These are phyloP conservation scores for Odontesthes bonariensis DNA, from an alignment of 2,113 vertebrate species.

Conservation along the genomic window DNA sequence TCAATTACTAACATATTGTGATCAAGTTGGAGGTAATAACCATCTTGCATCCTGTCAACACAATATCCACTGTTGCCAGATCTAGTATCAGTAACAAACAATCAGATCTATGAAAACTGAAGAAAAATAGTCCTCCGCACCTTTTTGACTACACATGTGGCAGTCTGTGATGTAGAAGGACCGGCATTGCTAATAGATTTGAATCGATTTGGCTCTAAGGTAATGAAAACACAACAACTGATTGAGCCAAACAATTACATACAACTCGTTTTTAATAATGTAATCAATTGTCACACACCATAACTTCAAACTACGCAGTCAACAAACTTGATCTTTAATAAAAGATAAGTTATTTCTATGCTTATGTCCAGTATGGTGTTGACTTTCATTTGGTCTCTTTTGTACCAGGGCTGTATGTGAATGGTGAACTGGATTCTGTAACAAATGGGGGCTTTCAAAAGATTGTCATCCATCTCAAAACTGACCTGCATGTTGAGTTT, in stretches of 20 bases:
- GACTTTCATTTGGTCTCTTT: conserved; percentile 1
- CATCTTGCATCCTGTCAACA: background rate
- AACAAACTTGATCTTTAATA: background rate
- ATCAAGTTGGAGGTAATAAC: background rate
- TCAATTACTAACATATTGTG: too few species aligned
- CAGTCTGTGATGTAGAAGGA: too few species aligned
- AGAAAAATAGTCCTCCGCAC: too few species aligned
- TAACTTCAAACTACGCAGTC: background rate
- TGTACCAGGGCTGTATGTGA: conserved; percentile 67
- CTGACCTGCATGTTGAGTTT: conserved; percentile 43
- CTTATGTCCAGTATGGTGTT: background rate
- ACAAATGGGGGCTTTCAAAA: conserved; percentile 56
- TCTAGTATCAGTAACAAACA: too few species aligned
- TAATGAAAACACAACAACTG: too few species aligned
- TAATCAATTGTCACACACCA: background rate
- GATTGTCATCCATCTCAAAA: conserved; percentile 59
- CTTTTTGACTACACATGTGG: too few species aligned
- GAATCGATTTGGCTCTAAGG: too few species aligned
- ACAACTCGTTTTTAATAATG: too few species aligned
- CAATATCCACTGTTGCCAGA: too few species aligned
- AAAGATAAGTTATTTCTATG: background rate
- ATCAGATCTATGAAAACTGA: too few species aligned
- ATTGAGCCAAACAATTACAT: too few species aligned
- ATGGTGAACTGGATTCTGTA: conserved; percentile 62
- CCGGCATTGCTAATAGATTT: too few species aligned